phyloP scores from a whole-genome alignment of 2,888 invertebrate species.

The Leptura quadrifasciata region DNA sequence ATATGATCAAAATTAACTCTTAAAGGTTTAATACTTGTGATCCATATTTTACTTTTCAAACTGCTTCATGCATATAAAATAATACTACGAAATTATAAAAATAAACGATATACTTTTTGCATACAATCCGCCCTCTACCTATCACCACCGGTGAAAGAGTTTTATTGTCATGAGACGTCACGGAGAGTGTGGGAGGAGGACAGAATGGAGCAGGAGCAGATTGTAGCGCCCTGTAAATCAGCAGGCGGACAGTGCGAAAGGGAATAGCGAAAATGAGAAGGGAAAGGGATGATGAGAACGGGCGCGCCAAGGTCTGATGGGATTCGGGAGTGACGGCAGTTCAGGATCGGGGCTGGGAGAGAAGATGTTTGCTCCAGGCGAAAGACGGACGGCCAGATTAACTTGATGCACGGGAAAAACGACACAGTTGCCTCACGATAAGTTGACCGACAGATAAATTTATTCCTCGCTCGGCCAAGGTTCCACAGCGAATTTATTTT shows the following conservation, averaged over 20 bases:
- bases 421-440: constrained; percentile 11
- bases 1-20: too few species aligned
- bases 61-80: too few species aligned
- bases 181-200: constrained; percentile 46
- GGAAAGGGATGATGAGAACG: constrained; percentile 63
- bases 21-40: too few species aligned
- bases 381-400: constrained; percentile 4
- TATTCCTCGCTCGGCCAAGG: constrained; percentile 17
- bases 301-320: constrained; percentile 57
- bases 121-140: not conserved
- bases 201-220: constrained; percentile 62
- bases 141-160: constrained; percentile 42
- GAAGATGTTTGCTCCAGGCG: constrained; percentile 10
- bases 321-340: constrained; percentile 47
- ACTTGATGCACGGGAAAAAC: not conserved
- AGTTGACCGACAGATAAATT: constrained; percentile 29
- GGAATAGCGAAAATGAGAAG: constrained; percentile 63
- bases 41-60: too few species aligned
- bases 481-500: not conserved
- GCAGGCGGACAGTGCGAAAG: constrained; percentile 60
- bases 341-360: constrained; percentile 5
- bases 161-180: constrained; percentile 50
- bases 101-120: not conserved
- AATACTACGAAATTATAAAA: too few species aligned
- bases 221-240: constrained; percentile 62